phyloP scores from a whole-genome alignment of 2,888 invertebrate genomes.

The Phengaris arion region DNA sequence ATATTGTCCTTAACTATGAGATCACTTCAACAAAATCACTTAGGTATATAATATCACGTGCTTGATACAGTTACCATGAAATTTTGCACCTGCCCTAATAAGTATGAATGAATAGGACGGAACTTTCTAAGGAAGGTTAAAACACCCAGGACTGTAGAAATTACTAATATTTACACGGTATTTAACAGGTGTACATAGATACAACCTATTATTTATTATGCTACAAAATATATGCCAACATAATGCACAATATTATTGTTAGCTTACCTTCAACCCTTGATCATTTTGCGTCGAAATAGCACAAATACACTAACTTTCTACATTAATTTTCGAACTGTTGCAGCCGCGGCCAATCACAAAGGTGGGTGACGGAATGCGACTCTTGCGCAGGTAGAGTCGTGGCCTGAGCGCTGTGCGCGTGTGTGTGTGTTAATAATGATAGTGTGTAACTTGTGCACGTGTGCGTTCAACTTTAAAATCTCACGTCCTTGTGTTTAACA shows the following conservation, averaged over 20 bases:
- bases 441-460: constrained; percentile 45
- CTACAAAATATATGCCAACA: neutral
- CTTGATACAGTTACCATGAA: neutral
- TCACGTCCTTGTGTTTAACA: constrained; percentile 38
- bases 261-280: constrained; percentile 43
- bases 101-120: neutral
- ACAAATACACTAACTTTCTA: constrained; percentile 62
- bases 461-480: constrained; percentile 39
- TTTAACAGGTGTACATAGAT: neutral
- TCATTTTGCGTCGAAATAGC: constrained; percentile 41
- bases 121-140: constrained; percentile 14
- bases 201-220: no score
- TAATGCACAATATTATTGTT: neutral
- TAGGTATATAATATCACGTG: constrained; percentile 4
- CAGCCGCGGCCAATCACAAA: constrained; percentile 64
- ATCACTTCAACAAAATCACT: constrained; percentile 17
- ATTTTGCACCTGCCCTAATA: constrained; percentile 6
- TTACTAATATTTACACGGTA: neutral
- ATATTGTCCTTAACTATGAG: constrained; percentile 21
- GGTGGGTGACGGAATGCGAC: constrained; percentile 74
- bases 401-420: constrained; percentile 44
- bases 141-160: neutral
- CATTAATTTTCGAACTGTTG: constrained; percentile 63
- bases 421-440: constrained; percentile 48
- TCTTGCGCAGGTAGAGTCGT: constrained; percentile 70